Conservation (phyloP, 2,888 invertebrate genomes). For the Eristalis intricaria region DNA sequence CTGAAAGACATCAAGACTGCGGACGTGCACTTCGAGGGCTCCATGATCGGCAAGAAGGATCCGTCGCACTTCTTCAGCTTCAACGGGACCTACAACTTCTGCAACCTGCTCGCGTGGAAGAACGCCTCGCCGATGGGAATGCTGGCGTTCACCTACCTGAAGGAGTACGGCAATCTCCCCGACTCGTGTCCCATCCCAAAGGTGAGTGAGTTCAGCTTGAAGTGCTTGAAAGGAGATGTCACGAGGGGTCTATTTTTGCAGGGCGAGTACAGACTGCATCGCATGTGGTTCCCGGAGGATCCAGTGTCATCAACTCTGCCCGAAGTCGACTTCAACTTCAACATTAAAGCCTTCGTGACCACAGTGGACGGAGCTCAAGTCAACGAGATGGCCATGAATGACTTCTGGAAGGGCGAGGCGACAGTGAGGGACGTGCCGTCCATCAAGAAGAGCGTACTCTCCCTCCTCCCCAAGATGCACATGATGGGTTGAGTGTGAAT, state of each 20-base stretch:
- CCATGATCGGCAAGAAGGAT: constrained; percentile 76
- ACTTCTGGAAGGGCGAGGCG: constrained; percentile 76
- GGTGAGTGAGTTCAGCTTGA: constrained; percentile 72
- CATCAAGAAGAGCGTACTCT: constrained; percentile 76
- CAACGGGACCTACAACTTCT: constrained; percentile 77
- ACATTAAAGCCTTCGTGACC: constrained; percentile 71
- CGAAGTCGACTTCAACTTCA: constrained; percentile 76
- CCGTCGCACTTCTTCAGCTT: constrained; percentile 74
- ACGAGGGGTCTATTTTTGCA: constrained; percentile 72
- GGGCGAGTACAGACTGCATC: constrained; percentile 77
- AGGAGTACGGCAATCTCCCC: constrained; percentile 76
- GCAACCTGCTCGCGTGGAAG: constrained; percentile 75
- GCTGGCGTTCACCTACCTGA: constrained; percentile 75
- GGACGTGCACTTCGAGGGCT: constrained; percentile 76
- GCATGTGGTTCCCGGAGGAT: constrained; percentile 80
- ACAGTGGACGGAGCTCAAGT: constrained; percentile 76
- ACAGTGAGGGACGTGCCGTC: constrained; percentile 76
- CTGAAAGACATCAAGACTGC: constrained; percentile 75
- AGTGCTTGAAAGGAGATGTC: not conserved
- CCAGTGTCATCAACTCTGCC: constrained; percentile 76
- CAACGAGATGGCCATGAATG: constrained; percentile 76
- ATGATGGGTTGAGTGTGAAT: constrained; percentile 21
- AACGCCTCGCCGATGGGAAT: constrained; percentile 77
- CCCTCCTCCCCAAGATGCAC: constrained; percentile 74
- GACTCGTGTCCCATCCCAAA: constrained; percentile 77